Evolutionary conservation across 2,888 invertebrate genomes (phyloP), one percentile per base, ranked within the genome.

Genomic region (Salpingus planirostris): DNA sequence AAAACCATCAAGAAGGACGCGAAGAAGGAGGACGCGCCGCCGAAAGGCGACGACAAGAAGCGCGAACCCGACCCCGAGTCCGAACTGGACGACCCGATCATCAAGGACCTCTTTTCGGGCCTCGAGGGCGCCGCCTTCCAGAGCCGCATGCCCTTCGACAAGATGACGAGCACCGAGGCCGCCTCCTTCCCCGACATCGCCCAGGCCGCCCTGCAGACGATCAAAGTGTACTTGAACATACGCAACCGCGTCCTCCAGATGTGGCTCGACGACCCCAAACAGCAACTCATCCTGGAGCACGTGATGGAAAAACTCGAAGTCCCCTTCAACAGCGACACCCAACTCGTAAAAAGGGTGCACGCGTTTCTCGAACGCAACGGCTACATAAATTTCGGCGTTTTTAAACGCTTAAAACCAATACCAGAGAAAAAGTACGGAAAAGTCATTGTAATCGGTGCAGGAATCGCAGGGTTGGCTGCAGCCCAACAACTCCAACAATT

Each of bases 371-470:
- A 96, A 56, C 75, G 98, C 24, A 91, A 96, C 64, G 96, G 97
- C 2, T 92, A 88, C 54, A 93, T 98, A 42, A 98, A 98, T 68
- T 97, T 91, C 69, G 98, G 98, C 0, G 83, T 95, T 28, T 98
- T 91, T 64, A 90, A 92, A 59, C 73, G 90, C 21, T 64, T 86
- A 2, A 85, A 85, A 55, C 80, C 85, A 32, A 72, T 77, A 38
- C 74, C 79, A 3, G 55, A 60, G 10, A 78, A 79, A 52, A 77
- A 78, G 47, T 66, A 73, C 38, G 80, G 79, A 1, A 81, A 79
- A 62, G 64, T 64, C 13, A 74, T 76, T 29, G 75, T 76, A 18
- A 76, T 77, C 58, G 76, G 76, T 27, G 76, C 76, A 54, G 96
- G 96, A 25, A 92, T 96, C 15, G 91, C 95, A 11, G 96, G 96